A percentile compares a stretch with the other conserved stretches of the same genome.
These are phyloP conservation scores for Trogon melanurus DNA, from an alignment of 2,113 vertebrate species.

Conservation along the genomic window DNA sequence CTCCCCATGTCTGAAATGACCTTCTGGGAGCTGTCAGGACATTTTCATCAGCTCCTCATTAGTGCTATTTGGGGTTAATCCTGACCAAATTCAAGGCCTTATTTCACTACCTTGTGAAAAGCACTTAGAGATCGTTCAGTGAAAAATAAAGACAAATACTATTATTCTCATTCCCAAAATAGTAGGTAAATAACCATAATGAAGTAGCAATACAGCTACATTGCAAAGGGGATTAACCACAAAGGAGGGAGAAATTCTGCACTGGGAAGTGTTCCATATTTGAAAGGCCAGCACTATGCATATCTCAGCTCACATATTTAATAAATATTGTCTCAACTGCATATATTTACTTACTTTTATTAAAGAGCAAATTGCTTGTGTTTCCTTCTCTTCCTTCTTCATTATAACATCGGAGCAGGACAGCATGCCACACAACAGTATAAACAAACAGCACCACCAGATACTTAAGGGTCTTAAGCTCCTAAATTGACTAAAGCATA, in stretches of 20 bases:
- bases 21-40: not conserved
- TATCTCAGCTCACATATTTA: not conserved
- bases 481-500: constrained; percentile 33
- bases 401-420: constrained; percentile 10
- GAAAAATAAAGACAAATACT: not conserved
- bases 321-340: constrained; percentile 15
- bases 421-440: not conserved
- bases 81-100: not conserved
- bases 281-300: not conserved
- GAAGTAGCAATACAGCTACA: not conserved
- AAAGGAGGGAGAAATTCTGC: not conserved
- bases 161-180: not conserved
- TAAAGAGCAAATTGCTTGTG: not conserved
- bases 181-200: not conserved
- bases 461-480: constrained; percentile 36
- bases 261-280: not conserved
- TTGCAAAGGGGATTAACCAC: not conserved
- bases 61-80: not conserved
- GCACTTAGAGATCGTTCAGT: not conserved
- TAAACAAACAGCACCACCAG: constrained; percentile 26
- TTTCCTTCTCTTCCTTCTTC: constrained; percentile 18
- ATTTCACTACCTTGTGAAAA: not conserved
- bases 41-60: not conserved
- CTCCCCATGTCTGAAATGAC: not conserved
- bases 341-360: constrained; percentile 7